A percentile compares a stretch with the other conserved stretches of the same genome.
Conservation (phyloP, 2,797 vertebrate genomes). For the Siniperca obscura region DNA sequence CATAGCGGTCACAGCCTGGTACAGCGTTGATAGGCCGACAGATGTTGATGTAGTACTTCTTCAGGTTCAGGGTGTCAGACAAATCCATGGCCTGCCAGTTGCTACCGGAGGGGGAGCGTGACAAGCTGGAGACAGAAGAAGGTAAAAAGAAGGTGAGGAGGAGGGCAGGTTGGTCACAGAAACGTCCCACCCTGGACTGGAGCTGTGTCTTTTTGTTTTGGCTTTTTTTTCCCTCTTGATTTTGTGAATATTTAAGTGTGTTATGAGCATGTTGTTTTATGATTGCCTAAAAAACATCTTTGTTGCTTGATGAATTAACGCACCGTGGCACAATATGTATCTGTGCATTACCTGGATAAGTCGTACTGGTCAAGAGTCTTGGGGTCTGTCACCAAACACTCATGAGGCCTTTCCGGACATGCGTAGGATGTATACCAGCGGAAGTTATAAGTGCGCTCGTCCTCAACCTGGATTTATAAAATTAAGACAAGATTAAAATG, state of each 20-base stretch:
- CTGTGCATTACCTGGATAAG: slow-evolving; percentile 89
- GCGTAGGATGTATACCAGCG: slow-evolving; percentile 95
- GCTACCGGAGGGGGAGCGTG: slow-evolving; percentile 75
- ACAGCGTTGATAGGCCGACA: slow-evolving; percentile 90
- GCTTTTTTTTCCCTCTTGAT: not conserved
- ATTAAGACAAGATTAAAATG: not conserved
- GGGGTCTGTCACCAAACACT: slow-evolving; percentile 92
- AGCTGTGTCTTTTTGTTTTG: not conserved
- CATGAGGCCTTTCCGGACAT: slow-evolving; percentile 91
- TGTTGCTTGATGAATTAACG: not conserved
- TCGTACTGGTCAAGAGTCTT: slow-evolving; percentile 92
- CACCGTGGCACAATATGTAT: not conserved
- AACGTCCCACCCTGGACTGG: not conserved
- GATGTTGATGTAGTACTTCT: slow-evolving; percentile 94
- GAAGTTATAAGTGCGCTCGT: slow-evolving; percentile 94
- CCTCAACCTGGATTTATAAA: slow-evolving; percentile 86
- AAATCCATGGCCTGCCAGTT: slow-evolving; percentile 92
- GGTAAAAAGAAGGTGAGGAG: not conserved
- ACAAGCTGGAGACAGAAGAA: slow-evolving; percentile 83
- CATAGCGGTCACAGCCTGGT: slow-evolving; percentile 88
- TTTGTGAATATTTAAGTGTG: not conserved
- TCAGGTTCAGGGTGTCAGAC: slow-evolving; percentile 58
- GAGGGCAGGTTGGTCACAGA: not conserved
- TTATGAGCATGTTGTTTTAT: not conserved
- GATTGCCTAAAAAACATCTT: not conserved